These are phyloP conservation scores for Prietella phreatophila DNA, from an alignment of 2,113 vertebrate genomes.

Conservation along the genomic window DNA sequence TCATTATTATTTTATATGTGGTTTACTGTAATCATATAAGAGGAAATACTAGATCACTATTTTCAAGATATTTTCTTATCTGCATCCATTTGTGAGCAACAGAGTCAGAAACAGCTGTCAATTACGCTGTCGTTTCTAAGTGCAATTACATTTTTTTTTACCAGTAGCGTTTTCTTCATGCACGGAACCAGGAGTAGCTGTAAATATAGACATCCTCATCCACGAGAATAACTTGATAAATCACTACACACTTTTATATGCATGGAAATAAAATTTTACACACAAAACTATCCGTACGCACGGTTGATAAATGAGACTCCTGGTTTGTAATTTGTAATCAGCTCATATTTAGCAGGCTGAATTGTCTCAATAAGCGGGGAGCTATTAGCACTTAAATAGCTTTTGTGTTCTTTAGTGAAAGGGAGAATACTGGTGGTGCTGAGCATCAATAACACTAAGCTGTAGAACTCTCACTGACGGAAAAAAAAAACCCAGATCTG, in stretches of 20 bases:
- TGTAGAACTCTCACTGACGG: background rate
- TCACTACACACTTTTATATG: background rate
- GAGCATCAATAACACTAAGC: slow-evolving; percentile 1
- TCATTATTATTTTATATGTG: background rate
- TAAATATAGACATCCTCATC: background rate
- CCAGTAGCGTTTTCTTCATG: background rate
- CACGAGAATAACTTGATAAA: background rate
- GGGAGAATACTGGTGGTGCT: background rate
- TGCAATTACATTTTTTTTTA: background rate
- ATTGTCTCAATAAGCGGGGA: background rate
- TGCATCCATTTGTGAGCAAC: background rate
- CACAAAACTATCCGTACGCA: background rate
- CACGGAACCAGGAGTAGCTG: background rate
- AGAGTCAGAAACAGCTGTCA: background rate
- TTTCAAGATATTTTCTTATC: background rate
- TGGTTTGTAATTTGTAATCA: slow-evolving; percentile 1
- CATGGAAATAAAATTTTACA: background rate
- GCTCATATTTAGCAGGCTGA: background rate
- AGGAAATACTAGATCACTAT: background rate
- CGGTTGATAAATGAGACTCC: background rate
- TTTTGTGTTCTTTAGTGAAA: slow-evolving; percentile 9
- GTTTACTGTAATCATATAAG: background rate
- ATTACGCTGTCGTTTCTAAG: background rate
- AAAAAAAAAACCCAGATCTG: background rate
- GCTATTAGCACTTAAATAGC: slow-evolving; percentile 21